Conservation (phyloP, 2,888 invertebrate species). For the Auanema sp. region DNA sequence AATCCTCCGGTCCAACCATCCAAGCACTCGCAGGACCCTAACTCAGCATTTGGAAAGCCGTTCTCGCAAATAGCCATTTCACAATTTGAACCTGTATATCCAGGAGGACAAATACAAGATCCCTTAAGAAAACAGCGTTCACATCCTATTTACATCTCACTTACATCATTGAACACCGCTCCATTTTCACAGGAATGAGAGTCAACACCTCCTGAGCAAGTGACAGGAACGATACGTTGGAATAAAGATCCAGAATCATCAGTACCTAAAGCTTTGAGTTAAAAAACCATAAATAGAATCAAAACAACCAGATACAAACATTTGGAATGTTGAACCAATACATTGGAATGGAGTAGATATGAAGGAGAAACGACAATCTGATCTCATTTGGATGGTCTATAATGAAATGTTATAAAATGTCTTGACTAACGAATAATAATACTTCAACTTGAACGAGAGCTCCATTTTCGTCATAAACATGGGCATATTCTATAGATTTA, state of each 20-base stretch:
- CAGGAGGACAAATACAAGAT: conserved; percentile 39
- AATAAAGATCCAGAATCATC: conserved; percentile 44
- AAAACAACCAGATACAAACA: conserved; percentile 39
- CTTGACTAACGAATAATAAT: neutral
- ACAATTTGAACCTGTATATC: conserved; percentile 38
- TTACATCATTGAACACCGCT: conserved; percentile 27
- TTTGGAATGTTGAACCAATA: conserved; percentile 31
- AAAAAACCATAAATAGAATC: too few species aligned
- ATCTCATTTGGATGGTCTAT: conserved; percentile 18
- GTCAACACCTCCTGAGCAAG: conserved; percentile 29
- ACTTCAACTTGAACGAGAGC: conserved; percentile 27
- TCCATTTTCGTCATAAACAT: conserved; percentile 37
- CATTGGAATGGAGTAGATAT: conserved; percentile 42
- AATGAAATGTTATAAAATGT: neutral
- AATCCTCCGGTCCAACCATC: conserved; percentile 31
- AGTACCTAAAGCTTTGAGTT: conserved; percentile 27
- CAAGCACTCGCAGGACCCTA: conserved; percentile 29
- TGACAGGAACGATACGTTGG: conserved; percentile 45
- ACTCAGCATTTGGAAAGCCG: conserved; percentile 24
- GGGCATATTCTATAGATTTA: conserved; percentile 42
- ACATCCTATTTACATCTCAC: neutral
- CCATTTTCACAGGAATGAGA: conserved; percentile 47
- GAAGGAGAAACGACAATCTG: conserved; percentile 39
- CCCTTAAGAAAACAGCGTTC: conserved; percentile 10
- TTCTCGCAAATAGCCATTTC: conserved; percentile 35